Conservation (phyloP, 2,888 invertebrate genomes). For the Saturnia japonica region DNA sequence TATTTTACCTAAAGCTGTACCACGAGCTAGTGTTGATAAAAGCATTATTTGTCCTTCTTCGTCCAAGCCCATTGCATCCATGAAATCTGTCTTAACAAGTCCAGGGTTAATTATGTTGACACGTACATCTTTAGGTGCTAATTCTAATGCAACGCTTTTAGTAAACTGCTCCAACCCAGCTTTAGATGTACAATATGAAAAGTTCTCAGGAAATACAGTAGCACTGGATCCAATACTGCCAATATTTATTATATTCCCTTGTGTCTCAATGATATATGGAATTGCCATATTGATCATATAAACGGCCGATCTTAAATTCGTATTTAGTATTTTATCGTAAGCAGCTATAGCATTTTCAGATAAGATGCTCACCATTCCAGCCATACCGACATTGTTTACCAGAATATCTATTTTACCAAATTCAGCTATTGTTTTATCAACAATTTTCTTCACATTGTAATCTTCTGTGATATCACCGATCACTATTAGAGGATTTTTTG, state of each 20-base stretch:
- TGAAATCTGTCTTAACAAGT: conserved; percentile 76
- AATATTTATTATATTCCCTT: conserved; percentile 37
- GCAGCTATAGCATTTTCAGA: conserved; percentile 33
- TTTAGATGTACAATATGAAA: conserved; percentile 86
- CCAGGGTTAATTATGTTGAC: conserved; percentile 89
- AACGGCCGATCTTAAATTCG: conserved; percentile 39
- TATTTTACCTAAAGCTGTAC: conserved; percentile 16
- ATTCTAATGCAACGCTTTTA: conserved; percentile 84
- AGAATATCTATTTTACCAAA: conserved; percentile 47
- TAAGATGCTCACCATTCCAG: conserved; percentile 25
- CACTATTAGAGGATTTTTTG: conserved; percentile 33
- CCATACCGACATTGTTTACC: conserved; percentile 48
- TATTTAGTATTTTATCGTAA: conserved; percentile 38
- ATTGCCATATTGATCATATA: conserved; percentile 37
- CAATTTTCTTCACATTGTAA: conserved; percentile 32
- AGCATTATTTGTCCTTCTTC: neutral
- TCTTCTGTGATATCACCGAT: conserved; percentile 44
- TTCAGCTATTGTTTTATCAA: conserved; percentile 36
- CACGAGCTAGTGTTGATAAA: neutral
- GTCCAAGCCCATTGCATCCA: conserved; percentile 9
- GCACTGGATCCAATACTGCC: conserved; percentile 22
- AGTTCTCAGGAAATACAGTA: neutral
- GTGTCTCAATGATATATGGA: conserved; percentile 37
- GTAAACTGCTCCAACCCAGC: conserved; percentile 89
- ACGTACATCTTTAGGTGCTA: conserved; percentile 80